phyloP scores from a whole-genome alignment of 2,888 invertebrate genomes.

The Junonia oenone region DNA sequence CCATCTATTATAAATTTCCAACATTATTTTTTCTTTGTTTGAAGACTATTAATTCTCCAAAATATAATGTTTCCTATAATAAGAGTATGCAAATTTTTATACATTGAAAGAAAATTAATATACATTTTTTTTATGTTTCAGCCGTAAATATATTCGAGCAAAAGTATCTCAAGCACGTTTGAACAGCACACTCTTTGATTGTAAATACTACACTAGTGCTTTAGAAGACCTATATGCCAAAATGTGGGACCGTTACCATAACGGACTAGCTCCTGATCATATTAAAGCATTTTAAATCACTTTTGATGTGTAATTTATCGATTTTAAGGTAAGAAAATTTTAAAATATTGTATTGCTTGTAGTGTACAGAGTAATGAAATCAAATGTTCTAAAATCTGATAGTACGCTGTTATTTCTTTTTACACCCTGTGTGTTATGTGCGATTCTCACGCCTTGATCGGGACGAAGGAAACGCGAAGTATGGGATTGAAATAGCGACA shows the following conservation, averaged over 20 bases:
- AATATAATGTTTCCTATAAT: too few relatives aligned
- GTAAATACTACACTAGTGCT: slow-evolving; percentile 91
- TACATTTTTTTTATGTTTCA: slow-evolving; percentile 44
- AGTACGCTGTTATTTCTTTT: too few relatives aligned
- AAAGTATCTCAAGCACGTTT: slow-evolving; percentile 95
- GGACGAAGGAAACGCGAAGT: too few relatives aligned
- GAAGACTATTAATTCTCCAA: too few relatives aligned
- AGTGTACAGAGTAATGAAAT: too few relatives aligned
- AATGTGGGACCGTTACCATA: slow-evolving; percentile 92
- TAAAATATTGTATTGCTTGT: too few relatives aligned
- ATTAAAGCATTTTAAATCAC: slow-evolving; percentile 56
- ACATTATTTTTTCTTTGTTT: too few relatives aligned
- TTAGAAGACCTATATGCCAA: slow-evolving; percentile 91
- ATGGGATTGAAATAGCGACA: too few relatives aligned
- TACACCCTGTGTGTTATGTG: too few relatives aligned
- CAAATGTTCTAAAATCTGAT: too few relatives aligned
- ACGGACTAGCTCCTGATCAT: slow-evolving; percentile 88
- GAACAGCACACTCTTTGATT: slow-evolving; percentile 94
- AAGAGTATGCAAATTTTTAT: neutral
- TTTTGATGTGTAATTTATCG: neutral
- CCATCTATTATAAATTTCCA: too few relatives aligned
- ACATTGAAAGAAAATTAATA: neutral
- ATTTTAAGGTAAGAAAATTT: neutral
- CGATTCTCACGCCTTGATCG: too few relatives aligned
- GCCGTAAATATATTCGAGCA: slow-evolving; percentile 91